Percentiles rank a stretch among this genome's conserved stretches.
These are phyloP conservation scores for Quadroppia sp. DNA, from an alignment of 2,888 invertebrate genomes.

Conservation along the genomic window DNA sequence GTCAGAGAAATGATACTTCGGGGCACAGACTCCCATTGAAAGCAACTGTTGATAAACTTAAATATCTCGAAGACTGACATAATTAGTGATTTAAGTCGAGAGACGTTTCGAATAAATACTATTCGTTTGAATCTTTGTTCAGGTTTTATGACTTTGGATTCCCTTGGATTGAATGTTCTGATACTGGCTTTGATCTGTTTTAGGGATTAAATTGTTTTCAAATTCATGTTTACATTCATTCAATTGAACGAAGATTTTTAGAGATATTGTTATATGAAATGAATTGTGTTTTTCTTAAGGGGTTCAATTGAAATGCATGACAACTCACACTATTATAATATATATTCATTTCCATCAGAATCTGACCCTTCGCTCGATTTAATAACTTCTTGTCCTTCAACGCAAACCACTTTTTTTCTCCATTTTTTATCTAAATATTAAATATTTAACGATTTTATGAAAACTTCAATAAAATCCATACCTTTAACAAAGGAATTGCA, in stretches of 20 bases:
- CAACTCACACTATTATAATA: conserved; percentile 81
- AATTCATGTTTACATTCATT: no score
- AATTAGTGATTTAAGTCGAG: conserved; percentile 81
- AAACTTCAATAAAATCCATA: conserved; percentile 47
- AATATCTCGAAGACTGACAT: conserved; percentile 82
- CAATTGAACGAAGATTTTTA: no score
- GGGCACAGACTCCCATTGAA: conserved; percentile 91
- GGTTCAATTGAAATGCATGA: no score
- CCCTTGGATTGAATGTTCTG: conserved; percentile 87
- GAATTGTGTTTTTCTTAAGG: no score
- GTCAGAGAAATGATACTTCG: conserved; percentile 77
- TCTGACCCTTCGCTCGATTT: conserved; percentile 86
- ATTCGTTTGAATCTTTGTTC: conserved; percentile 94
- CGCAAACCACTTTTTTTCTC: conserved; percentile 91
- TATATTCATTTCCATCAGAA: conserved; percentile 83
- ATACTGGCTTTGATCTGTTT: conserved; percentile 75
- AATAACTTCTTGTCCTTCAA: conserved; percentile 92
- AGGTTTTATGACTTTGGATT: conserved; percentile 88
- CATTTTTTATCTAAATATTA: conserved; percentile 64
- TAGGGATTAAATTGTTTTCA: no score
- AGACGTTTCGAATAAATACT: conserved; percentile 82
- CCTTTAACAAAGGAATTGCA: conserved; percentile 72
- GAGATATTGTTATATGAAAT: no score
- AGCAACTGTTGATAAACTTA: conserved; percentile 88
- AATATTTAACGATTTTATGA: background rate